Evolutionary conservation across 2,797 vertebrate genomes (phyloP), one percentile per base, ranked within the genome.

Genomic region (Vultur gryphus): DNA sequence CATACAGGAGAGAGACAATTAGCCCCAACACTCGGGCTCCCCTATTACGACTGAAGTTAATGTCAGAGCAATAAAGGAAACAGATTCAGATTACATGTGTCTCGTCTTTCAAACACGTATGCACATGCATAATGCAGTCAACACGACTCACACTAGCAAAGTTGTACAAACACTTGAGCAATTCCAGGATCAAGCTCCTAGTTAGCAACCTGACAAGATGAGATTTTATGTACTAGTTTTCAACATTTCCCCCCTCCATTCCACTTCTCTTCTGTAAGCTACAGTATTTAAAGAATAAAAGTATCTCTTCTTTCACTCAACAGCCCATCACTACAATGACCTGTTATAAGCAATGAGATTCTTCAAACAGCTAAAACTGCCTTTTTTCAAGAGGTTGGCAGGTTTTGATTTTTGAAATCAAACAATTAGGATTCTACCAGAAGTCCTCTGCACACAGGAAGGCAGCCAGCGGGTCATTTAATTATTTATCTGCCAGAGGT

Each of bases 401-500:
- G 83, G 80, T 90, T 96, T 91, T 95, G 76, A 79, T 84, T 96
- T 89, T 82, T 85, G 82, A 91, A 96, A 91, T 91, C 81, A 95
- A 93, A 94, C 85, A 75, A 94, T 84, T 90, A 85, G 67, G 48
- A 75, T 89, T 57, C 87, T 82, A 67, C 64, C 87, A 93, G 52
- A 87, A 93, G 70, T 35, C 73, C 33, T 81, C 43, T 62, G 23
- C 23, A 48, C 4, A 6, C 71, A 85, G 58, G 55, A 83, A 85
- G 46, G 41, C 55, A 89, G 78, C 48, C 75, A 84, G 78, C 9
- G 24, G 67, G 76, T 62, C 46, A 86, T 80, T 95, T 92, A 95
- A 96, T 93, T 92, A 96, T 94, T 97, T 84, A 95, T 93, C 84
- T 92, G 76, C 87, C 87, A 92, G 75, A 89, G 96, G 95, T 80